Conservation (phyloP, 2,797 vertebrate species). For the Bryconaethiops microstoma region DNA sequence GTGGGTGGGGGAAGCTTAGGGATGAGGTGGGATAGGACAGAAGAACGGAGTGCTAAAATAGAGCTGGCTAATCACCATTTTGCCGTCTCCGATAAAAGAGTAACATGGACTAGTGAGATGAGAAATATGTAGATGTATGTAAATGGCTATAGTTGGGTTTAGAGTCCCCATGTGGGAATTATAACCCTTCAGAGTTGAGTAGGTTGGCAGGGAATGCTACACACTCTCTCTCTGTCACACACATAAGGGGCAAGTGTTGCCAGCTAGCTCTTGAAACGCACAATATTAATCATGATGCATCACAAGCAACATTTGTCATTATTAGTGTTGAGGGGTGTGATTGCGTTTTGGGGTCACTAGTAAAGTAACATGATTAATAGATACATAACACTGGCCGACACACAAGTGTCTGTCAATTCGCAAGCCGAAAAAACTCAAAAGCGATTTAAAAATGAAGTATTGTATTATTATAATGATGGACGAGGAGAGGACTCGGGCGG, state of each 20-base stretch:
- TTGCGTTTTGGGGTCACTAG: too few species aligned
- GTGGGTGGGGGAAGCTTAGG: not conserved
- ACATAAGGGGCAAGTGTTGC: not conserved
- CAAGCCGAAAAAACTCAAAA: too few species aligned
- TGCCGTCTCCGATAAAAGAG: constrained; percentile 64
- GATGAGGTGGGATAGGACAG: not conserved
- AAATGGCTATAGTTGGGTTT: constrained; percentile 73
- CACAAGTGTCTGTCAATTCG: too few species aligned
- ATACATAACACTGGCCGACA: too few species aligned
- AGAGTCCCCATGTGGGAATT: constrained; percentile 72
- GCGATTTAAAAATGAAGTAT: too few species aligned
- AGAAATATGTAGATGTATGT: constrained; percentile 80
- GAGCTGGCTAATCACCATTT: constrained; percentile 48
- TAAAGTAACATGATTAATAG: too few species aligned
- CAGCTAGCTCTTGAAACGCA: not conserved
- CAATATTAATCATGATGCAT: too few species aligned
- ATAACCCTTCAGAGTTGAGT: constrained; percentile 68
- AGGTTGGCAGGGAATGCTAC: constrained; percentile 11
- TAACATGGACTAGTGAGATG: constrained; percentile 74
- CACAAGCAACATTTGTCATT: too few species aligned
- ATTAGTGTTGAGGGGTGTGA: too few species aligned
- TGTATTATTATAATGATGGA: too few species aligned
- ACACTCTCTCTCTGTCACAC: constrained; percentile 5
- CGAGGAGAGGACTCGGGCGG: too few species aligned
- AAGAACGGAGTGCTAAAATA: not conserved